Conservation (phyloP, 2,888 invertebrate genomes). For the Ferrisia virgata region DNA sequence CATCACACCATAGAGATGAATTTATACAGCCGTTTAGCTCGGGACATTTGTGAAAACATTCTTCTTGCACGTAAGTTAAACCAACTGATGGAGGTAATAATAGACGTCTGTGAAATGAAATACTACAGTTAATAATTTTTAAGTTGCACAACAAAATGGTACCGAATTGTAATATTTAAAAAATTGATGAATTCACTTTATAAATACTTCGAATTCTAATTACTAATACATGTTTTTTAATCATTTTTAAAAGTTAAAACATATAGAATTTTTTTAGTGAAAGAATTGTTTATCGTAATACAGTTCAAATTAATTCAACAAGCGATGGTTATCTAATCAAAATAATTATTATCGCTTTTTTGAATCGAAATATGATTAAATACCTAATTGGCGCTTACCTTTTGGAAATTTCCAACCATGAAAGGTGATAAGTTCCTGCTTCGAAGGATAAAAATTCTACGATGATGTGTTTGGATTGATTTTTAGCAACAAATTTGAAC, state of each 20-base stretch:
- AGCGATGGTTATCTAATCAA: no score
- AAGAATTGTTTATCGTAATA: no score
- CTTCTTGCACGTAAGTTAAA: constrained; percentile 55
- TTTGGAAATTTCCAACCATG: constrained; percentile 79
- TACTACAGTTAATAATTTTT: background rate
- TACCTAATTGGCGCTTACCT: constrained; percentile 55
- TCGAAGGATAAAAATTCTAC: constrained; percentile 78
- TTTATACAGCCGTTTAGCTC: constrained; percentile 79
- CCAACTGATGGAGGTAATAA: constrained; percentile 20
- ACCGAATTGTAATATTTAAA: no score
- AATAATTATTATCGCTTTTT: no score
- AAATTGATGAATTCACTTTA: no score
- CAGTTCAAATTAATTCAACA: no score
- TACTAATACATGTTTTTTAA: no score
- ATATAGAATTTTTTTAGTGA: no score
- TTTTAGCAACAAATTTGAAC: constrained; percentile 48
- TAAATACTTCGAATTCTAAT: no score
- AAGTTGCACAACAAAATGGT: background rate
- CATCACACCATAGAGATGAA: constrained; percentile 77
- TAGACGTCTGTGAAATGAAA: constrained; percentile 23
- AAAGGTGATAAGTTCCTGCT: constrained; percentile 69
- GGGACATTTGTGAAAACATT: constrained; percentile 72
- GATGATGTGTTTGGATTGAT: constrained; percentile 61
- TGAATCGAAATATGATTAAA: no score
- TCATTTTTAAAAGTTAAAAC: no score